phyloP scores from a whole-genome alignment of 2,888 invertebrate species.

The Acronicta leporina region DNA sequence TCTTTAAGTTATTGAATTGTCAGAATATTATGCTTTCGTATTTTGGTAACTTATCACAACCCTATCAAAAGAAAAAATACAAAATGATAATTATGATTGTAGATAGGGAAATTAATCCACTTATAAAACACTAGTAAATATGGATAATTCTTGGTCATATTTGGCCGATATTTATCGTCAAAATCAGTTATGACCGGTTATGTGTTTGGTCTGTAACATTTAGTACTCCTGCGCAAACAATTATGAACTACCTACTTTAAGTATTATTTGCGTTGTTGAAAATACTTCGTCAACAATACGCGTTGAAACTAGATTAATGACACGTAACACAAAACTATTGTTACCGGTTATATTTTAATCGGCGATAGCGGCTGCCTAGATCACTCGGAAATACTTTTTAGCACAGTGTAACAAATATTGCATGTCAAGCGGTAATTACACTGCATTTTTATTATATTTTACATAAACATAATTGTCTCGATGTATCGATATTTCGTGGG shows the following conservation, averaged over 20 bases:
- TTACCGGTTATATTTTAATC: conserved; percentile 16
- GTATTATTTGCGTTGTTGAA: conserved; percentile 22
- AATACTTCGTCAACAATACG: conserved; percentile 7
- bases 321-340: conserved; percentile 12
- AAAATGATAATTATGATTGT: no score
- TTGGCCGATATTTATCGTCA: no score
- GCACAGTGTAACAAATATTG: conserved; percentile 1
- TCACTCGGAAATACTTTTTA: background rate
- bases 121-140: no score
- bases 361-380: conserved; percentile 1
- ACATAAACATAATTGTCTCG: no score
- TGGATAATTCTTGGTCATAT: no score
- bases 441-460: conserved; percentile 6
- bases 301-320: conserved; percentile 25
- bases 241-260: conserved; percentile 25
- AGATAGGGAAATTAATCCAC: no score
- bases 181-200: no score
- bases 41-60: no score
- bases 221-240: conserved; percentile 12
- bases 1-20: no score
- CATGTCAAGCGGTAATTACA: conserved; percentile 6
- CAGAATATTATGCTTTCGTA: no score
- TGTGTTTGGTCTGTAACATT: no score
- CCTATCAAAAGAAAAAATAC: no score
- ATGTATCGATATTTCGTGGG: conserved; percentile 2